Base-by-base conservation (phyloP, 2,797 vertebrate genomes). In the Crenichthys baileyi region DNA sequence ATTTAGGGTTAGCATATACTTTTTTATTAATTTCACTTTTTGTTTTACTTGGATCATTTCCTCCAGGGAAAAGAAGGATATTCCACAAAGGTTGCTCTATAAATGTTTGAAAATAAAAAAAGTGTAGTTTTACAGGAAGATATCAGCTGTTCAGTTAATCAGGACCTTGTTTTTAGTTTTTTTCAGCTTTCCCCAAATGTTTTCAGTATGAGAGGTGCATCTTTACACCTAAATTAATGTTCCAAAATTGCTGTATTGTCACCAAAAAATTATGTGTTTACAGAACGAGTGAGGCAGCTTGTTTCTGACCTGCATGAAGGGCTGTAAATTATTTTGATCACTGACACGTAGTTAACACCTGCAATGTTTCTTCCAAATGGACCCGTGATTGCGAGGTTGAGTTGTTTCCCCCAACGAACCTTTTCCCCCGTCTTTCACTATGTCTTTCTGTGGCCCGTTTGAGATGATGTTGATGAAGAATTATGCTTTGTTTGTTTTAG, bases 401-500 rank as follows among this genome's bases (percentile, higher is more conserved):
- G 31, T 71, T 56, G n/a, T 50, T 48, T 75, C 55, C 26, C 75
- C 26, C 36, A n/a, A 22, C 12, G 41, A 65, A 71, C 70, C 70
- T 20, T 48, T 72, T 75, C 72, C 7, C 46, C 74, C 75, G 48
- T 83, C 78, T 70, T 73, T 75, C 29, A 61, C 29, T 39, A 41
- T 50, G n/a, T 58, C 72, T 73, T 72, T 60, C 0, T 44, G 78
- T 58, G 51, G 79, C 79, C 85, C 83, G 78, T 89, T 89, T 86
- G 80, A 81, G 86, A 92, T 86, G 83, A 88, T 92, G 90, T 84
- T 90, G 93, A 95, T 93, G 85, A 93, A 95, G 94, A 96, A 90
- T 92, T 91, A 95, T 94, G 94, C 81, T 91, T 84, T 96, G 94
- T 96, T 96, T 95, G 94, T 94, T 96, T 95, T 94, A 90, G 90